Evolutionary conservation across 2,888 invertebrate species (phyloP).

Genomic region (Protophormia terraenovae): DNA sequence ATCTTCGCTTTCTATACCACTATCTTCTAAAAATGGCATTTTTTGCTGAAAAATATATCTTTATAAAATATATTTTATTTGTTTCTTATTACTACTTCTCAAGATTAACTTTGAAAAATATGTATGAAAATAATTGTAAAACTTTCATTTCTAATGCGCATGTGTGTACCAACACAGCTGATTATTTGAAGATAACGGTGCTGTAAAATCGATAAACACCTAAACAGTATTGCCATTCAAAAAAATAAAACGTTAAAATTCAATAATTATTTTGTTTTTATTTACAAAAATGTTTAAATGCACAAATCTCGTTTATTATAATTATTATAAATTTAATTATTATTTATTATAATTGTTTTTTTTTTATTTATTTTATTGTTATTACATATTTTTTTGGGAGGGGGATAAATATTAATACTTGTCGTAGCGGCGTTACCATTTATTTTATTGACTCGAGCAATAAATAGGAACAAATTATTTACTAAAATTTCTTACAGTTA

Average conservation of each 20-base stretch:
- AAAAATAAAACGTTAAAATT: constrained; percentile 14
- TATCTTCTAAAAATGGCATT: constrained; percentile 77
- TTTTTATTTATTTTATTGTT: constrained; percentile 18
- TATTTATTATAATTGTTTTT: constrained; percentile 29
- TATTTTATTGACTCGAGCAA: constrained; percentile 71
- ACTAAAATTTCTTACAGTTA: constrained; percentile 72
- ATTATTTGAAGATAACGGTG: not conserved
- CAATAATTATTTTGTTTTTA: constrained; percentile 69
- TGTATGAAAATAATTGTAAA: not conserved
- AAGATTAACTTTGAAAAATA: constrained; percentile 1
- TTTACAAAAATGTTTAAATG: constrained; percentile 73
- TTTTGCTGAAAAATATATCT: too few species aligned
- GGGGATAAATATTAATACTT: constrained; percentile 62
- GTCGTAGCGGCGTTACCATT: constrained; percentile 61
- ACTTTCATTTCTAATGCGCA: constrained; percentile 38
- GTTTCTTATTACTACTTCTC: too few species aligned
- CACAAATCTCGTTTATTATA: constrained; percentile 70
- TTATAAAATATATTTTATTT: too few species aligned
- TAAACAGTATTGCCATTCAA: constrained; percentile 56
- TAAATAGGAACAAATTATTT: constrained; percentile 79
- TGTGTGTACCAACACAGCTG: constrained; percentile 40
- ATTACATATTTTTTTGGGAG: not conserved
- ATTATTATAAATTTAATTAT: not conserved
- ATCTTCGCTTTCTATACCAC: constrained; percentile 80
- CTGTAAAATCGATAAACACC: constrained; percentile 46